Base-by-base conservation (phyloP, 2,797 vertebrate genomes). In the Tangara arthus region DNA sequence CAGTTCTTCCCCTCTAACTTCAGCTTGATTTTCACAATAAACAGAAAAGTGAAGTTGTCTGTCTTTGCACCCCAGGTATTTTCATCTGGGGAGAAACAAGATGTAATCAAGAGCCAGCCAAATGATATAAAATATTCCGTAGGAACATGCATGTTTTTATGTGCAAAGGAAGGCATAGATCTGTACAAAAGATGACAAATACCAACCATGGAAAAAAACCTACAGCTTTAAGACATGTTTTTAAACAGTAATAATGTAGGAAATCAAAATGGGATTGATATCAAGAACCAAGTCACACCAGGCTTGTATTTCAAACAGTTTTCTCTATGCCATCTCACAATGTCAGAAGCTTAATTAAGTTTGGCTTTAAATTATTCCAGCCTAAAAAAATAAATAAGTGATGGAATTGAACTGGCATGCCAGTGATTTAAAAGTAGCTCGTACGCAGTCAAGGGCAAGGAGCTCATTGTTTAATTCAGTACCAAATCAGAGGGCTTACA, bases 331-430 rank as follows among this genome's bases (percentile, higher is more conserved):
- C 59, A 68, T 82, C 63, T 90, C 80, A 79, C 88, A 92, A 39
- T 73, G 73, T 94, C 83, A 93, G 47, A 50, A 76, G 34, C 49
- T 87, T 95, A 90, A 95, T 93, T 94, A 90, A 81, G 41, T 95
- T 89, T 90, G 80, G 32, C 65, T 87, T 94, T 87, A 91, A 91
- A 87, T 66, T 93, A 44, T 95, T 84, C 41, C 70, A 93, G 44
- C 6, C 63, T 59, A 66, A 90, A 81, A 80, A 63, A 79, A 42
- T 20, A 82, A 66, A 16, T 17, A 81, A 50, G 30, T 50, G 64
- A 71, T 81, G 46, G 50, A 81, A 94, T 64, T 72, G 52, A 87
- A 71, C 46, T 41, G 73, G 66, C 77, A 87, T 2, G 2, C 16
- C 61, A 69, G 47, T 78, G 79, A 94, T 91, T 93, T 85, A 93